phyloP scores from a whole-genome alignment of 2,113 vertebrate genomes.

The Daphoenositta chrysoptera region DNA sequence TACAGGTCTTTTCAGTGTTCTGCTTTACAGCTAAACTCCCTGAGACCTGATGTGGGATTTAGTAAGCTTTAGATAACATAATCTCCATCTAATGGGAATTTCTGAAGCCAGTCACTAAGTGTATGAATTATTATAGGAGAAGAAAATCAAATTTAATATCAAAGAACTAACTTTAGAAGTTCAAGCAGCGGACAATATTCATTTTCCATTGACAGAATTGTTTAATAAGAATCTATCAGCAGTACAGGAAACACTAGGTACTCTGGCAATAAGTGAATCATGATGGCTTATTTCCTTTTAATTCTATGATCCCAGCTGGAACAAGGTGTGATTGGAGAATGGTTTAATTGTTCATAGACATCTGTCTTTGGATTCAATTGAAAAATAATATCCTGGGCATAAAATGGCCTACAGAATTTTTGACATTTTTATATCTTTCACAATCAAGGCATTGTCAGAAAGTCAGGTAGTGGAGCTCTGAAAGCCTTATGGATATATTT shows the following conservation, averaged over 20 bases:
- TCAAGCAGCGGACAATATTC: constrained; percentile 73
- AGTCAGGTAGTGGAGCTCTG: constrained; percentile 66
- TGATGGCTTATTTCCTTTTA: constrained; percentile 80
- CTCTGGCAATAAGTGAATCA: constrained; percentile 72
- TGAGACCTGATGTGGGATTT: constrained; percentile 64
- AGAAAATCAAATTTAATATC: constrained; percentile 71
- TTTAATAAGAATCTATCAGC: constrained; percentile 73
- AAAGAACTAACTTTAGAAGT: constrained; percentile 70
- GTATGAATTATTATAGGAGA: constrained; percentile 67
- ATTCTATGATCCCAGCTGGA: constrained; percentile 78
- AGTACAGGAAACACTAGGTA: constrained; percentile 67
- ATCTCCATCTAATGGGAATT: constrained; percentile 72
- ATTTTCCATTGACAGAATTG: constrained; percentile 71
- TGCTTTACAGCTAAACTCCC: constrained; percentile 57
- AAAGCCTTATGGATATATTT: constrained; percentile 69
- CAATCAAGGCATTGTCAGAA: constrained; percentile 78
- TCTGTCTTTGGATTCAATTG: constrained; percentile 77
- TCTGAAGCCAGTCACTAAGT: constrained; percentile 64
- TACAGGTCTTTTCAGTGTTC: constrained; percentile 2
- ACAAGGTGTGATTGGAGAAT: constrained; percentile 75
- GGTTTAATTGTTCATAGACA: constrained; percentile 76
- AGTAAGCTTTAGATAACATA: constrained; percentile 71
- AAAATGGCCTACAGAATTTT: constrained; percentile 68
- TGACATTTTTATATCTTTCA: constrained; percentile 78
- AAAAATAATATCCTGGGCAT: constrained; percentile 76